Base-by-base conservation (phyloP, 2,888 invertebrate species). In the Hypselothyrea guttata region DNA sequence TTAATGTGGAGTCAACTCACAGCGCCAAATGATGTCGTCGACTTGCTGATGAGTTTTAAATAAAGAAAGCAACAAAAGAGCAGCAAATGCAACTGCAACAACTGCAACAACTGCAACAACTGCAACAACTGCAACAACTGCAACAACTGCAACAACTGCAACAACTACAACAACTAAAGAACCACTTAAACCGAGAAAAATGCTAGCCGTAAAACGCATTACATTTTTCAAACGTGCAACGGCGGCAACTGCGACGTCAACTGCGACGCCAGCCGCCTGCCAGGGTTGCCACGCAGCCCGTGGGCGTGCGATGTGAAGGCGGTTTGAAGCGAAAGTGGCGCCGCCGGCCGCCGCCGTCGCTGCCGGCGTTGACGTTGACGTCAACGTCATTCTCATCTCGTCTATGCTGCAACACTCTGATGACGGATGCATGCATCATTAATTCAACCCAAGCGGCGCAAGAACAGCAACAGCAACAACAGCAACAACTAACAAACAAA, bases 391-490 rank as follows among this genome's bases (percentile, higher is more conserved):
- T 22, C 22, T 22, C 22, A 22, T 22, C 22, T 22, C 22, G 22
- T 49, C 60, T 52, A 56, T 46, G 63, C 48, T 70, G 75, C 74
- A n/a, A n/a, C n/a, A 71, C 54, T 72, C 67, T 65, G 86, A 79
- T 84, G 86, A 84, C 84, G 84, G 84, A 84, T 84, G 85, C 77
- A 77, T 74, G 86, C 84, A 83, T 85, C 85, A 84, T 84, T 84
- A 84, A 86, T 84, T 81, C 71, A 81, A 62, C 71, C 61, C 53
- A 59, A 63, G 54, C 64, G 71, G 42, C 57, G 51, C 49, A 57
- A 40, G 52, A 66, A 30, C 42, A 76, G 41, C 41, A 56, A 37
- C 42, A 35, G 18, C 44, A 44, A 42, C 44, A 51, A 41, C 48
- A 49, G 18, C 40, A 48, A 46, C 33, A 53, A 38, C 47, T n/a